Percentiles rank a stretch among this genome's conserved stretches.
These are phyloP conservation scores for Leuciscus idus DNA, from an alignment of 2,113 vertebrate species.

Conservation along the genomic window DNA sequence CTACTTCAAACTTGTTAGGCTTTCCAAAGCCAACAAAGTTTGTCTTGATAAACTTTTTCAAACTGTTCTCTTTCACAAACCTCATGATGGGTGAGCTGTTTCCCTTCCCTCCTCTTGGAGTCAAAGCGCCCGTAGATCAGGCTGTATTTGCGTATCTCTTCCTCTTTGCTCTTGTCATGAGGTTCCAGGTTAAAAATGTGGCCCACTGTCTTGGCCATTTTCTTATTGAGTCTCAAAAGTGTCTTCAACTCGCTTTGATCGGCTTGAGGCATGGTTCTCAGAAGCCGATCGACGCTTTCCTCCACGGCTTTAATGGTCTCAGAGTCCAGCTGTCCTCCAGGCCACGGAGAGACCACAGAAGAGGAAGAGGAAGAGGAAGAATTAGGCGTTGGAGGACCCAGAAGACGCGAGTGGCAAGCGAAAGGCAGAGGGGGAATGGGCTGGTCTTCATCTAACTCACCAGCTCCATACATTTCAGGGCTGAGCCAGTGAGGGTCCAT, in stretches of 20 bases:
- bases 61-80: constrained; percentile 70
- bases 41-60: too few relatives aligned
- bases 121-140: constrained; percentile 94
- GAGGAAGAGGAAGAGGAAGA: constrained; percentile 70
- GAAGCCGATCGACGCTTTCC: constrained; percentile 87
- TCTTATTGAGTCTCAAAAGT: constrained; percentile 92
- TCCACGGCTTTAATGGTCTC: constrained; percentile 84
- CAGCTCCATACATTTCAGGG: constrained; percentile 82
- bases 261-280: constrained; percentile 85
- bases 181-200: constrained; percentile 93
- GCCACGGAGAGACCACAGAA: constrained; percentile 68
- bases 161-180: constrained; percentile 85
- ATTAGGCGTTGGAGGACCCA: constrained; percentile 79
- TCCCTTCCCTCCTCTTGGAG: constrained; percentile 91
- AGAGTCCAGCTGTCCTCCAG: constrained; percentile 80
- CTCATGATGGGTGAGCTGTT: constrained; percentile 94
- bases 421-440: constrained; percentile 78
- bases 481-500: constrained; percentile 88
- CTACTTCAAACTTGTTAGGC: too few relatives aligned
- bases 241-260: constrained; percentile 83
- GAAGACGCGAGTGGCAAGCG: constrained; percentile 57
- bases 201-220: constrained; percentile 89
- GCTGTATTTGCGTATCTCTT: constrained; percentile 94
- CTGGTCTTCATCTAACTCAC: constrained; percentile 80
- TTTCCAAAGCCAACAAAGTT: too few relatives aligned